Evolutionary conservation across 2,888 invertebrate species (phyloP).

Genomic region (Anthoptus insignis): DNA sequence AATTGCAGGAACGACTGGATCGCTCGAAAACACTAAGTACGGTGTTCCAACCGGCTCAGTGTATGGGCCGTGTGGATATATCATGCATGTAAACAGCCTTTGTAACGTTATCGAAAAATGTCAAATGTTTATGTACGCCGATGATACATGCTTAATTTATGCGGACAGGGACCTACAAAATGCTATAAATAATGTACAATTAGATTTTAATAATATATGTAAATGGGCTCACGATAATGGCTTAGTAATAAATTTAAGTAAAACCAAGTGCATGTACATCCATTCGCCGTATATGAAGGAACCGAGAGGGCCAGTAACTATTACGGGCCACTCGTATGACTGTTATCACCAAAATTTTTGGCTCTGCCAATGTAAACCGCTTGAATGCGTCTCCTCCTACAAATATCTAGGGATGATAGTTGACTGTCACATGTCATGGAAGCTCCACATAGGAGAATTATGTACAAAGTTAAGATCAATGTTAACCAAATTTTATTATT

Average conservation of each 20-base stretch:
- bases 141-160: background rate
- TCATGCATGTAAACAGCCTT: background rate
- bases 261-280: slow-evolving; percentile 30
- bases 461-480: slow-evolving; percentile 12
- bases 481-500: slow-evolving; percentile 8
- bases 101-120: background rate
- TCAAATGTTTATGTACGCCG: background rate
- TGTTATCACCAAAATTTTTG: background rate
- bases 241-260: slow-evolving; percentile 10
- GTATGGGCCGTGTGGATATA: slow-evolving; percentile 9
- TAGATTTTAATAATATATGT: slow-evolving; percentile 12
- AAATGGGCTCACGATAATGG: slow-evolving; percentile 29
- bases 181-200: background rate
- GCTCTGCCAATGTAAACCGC: background rate
- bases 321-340: background rate
- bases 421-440: background rate
- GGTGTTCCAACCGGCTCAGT: slow-evolving; percentile 1
- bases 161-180: background rate
- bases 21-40: background rate
- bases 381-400: slow-evolving; percentile 2
- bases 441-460: background rate
- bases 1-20: background rate
- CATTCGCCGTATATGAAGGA: slow-evolving; percentile 5
- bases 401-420: slow-evolving; percentile 3
- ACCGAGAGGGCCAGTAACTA: background rate